Base-by-base conservation (phyloP, 2,888 invertebrate genomes). In the Drosophila acutilabella region DNA sequence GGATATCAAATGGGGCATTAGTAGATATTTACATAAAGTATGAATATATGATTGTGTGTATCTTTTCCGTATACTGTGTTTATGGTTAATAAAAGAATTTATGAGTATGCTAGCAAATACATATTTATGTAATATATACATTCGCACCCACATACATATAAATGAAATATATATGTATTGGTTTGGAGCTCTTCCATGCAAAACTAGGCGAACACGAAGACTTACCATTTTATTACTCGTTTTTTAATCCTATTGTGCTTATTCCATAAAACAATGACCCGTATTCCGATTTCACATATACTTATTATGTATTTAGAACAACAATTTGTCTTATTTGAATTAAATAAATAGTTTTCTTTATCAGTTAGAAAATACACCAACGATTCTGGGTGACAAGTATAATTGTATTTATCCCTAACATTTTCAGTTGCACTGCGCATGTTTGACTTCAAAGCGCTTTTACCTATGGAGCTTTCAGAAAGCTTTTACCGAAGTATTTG, bases 331-430 rank as follows among this genome's bases (percentile, higher is more conserved):
- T 42, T 50, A 48, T 38, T 62, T 50, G 44, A 64, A 64, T 71
- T 64, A 40, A 48, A 81, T 64, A 57, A 67, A 59, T 42, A 60
- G 74, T 54, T 75, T 68, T 71, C 51, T 65, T 64, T 51, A 64
- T 71, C 73, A 65, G 65, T 73, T 80, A 71, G 73, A 80, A 88
- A 86, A 80, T 69, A 68, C 80, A 80, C 77, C 58, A 64, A 65
- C 51, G 62, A 65, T 82, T 62, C 77, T 71, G 73, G 64, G 68
- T 59, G 80, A 69, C 83, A 80, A 80, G 76, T 82, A 88, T 86
- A 88, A 86, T 88, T 86, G 77, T 82, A 82, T 88, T 86, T 82
- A 82, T 80, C 77, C 88, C 80, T 80, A 64, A 69, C 69, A 82
- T 86, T 77, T 86, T 80, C 71, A 73, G 48, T 18, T n/a, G 4